Evolutionary conservation across 2,888 invertebrate species (phyloP).

Genomic region (Nemurella pictetii): DNA sequence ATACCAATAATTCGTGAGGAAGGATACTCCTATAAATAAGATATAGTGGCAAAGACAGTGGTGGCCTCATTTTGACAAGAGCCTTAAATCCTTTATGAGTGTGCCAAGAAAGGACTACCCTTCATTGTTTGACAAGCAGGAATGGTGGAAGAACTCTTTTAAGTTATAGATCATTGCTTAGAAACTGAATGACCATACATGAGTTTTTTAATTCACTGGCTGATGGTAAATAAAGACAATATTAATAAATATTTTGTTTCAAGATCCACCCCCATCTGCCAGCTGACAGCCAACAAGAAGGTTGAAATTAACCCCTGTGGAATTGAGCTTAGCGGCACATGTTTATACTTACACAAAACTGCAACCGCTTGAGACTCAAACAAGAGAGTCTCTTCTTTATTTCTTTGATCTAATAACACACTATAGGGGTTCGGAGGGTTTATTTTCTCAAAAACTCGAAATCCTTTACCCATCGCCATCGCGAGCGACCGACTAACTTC

Average conservation of each 20-base stretch:
- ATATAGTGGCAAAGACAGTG: neutral
- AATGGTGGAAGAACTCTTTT: neutral
- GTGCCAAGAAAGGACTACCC: neutral
- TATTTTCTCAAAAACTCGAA: conserved; percentile 86
- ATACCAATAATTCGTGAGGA: no score
- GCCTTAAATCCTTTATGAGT: neutral
- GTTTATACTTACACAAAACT: conserved; percentile 68
- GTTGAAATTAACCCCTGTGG: neutral
- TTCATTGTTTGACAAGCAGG: neutral
- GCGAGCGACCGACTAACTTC: no score
- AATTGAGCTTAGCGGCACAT: neutral
- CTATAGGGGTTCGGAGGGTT: conserved; percentile 86
- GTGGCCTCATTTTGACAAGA: neutral
- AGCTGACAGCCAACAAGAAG: neutral
- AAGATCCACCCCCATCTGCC: neutral
- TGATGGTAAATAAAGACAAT: neutral
- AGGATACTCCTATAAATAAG: no score
- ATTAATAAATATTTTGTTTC: neutral
- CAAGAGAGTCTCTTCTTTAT: conserved; percentile 81
- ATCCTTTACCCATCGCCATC: conserved; percentile 95
- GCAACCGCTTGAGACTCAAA: conserved; percentile 94
- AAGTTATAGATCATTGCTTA: neutral
- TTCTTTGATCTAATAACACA: conserved; percentile 85
- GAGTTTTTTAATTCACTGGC: no score
- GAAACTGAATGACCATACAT: no score